Evolutionary conservation across 2,113 vertebrate genomes (phyloP).

Genomic region (Passer domesticus): DNA sequence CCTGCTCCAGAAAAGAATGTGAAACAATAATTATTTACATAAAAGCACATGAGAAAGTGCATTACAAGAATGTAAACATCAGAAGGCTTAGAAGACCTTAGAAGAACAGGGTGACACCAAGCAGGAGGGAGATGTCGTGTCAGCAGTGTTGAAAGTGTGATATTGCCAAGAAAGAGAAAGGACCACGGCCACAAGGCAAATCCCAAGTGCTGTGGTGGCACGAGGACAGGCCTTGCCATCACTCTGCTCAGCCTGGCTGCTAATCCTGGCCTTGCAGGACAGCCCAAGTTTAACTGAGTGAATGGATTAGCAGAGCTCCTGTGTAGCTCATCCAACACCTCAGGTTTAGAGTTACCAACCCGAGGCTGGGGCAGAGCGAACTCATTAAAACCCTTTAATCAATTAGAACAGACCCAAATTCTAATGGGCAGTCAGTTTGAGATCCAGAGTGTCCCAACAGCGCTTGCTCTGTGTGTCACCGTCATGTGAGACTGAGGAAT

Average conservation of each 20-base stretch:
- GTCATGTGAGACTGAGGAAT: not conserved
- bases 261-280: not conserved
- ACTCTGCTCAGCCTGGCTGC: not conserved
- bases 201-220: not conserved
- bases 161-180: not conserved
- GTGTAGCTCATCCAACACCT: not conserved
- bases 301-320: not conserved
- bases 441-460: not conserved
- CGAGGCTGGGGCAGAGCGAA: not conserved
- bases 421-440: not conserved
- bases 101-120: too few relatives aligned
- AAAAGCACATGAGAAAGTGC: too few relatives aligned
- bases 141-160: not conserved
- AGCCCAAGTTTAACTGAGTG: not conserved
- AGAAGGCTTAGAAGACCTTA: too few relatives aligned
- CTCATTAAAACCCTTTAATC: not conserved
- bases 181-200: not conserved
- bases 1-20: too few relatives aligned
- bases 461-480: not conserved
- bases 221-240: not conserved
- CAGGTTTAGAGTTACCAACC: not conserved
- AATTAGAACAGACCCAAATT: not conserved
- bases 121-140: not conserved
- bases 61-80: too few relatives aligned
- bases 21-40: too few relatives aligned